Percentiles rank a stretch among this genome's conserved stretches.
Conservation (phyloP, 2,888 invertebrate species). For the Mythimna ferrago region DNA sequence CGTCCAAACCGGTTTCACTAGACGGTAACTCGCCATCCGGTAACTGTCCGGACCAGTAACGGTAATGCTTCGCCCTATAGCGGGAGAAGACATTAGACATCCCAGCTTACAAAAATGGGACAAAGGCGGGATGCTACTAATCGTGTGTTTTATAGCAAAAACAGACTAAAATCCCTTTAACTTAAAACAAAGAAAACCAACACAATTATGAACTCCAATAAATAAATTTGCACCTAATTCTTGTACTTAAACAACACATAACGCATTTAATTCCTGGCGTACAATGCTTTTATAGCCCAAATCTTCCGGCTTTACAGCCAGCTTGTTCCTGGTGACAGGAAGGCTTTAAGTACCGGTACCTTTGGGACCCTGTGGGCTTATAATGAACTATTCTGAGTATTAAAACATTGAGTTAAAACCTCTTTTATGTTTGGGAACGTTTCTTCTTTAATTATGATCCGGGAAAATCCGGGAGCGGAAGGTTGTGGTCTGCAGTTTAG, state of each 20-base stretch:
- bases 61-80: too few relatives aligned
- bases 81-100: too few relatives aligned
- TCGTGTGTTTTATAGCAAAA: too few relatives aligned
- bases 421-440: conserved; percentile 27
- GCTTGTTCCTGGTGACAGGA: conserved; percentile 43
- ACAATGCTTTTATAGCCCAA: conserved; percentile 56
- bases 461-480: conserved; percentile 11
- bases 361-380: conserved; percentile 38
- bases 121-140: too few relatives aligned
- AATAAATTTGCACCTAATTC: conserved; percentile 25
- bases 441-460: conserved; percentile 40
- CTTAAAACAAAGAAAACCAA: background rate
- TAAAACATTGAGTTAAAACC: conserved; percentile 38
- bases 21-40: too few relatives aligned
- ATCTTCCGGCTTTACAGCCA: conserved; percentile 56
- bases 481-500: background rate
- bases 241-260: conserved; percentile 44
- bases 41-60: too few relatives aligned
- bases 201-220: conserved; percentile 20
- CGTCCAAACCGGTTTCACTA: too few relatives aligned
- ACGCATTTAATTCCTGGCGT: conserved; percentile 30
- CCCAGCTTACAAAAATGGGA: too few relatives aligned
- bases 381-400: conserved; percentile 55
- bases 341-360: conserved; percentile 55
- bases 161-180: background rate